Conservation (phyloP, 2,113 vertebrate genomes). For the Mormyrus lacerda region DNA sequence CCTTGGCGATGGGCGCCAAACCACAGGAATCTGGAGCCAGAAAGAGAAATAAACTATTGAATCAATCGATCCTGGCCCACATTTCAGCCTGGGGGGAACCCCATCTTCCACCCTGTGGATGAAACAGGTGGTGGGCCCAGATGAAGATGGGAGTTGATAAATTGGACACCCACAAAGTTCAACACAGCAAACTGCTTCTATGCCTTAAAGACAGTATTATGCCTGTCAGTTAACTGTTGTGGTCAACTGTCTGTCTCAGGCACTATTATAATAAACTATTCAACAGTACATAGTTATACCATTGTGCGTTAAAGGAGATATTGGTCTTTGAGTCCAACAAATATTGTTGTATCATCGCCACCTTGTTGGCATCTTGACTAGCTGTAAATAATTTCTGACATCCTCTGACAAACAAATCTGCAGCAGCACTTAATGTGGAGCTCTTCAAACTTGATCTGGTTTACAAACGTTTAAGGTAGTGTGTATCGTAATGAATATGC, state of each 20-base stretch:
- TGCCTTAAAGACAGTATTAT: not conserved
- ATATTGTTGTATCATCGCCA: not conserved
- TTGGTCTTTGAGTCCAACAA: not conserved
- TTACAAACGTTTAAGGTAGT: not conserved
- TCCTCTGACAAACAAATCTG: not conserved
- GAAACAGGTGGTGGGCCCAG: not conserved
- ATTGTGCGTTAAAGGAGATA: not conserved
- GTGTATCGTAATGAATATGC: not conserved
- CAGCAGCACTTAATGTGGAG: not conserved
- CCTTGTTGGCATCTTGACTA: not conserved
- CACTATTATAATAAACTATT: not conserved
- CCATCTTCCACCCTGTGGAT: not conserved
- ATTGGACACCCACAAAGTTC: not conserved
- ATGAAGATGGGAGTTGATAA: not conserved
- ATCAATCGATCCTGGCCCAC: not conserved
- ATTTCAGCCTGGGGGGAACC: not conserved
- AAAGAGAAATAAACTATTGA: not conserved
- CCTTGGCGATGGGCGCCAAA: not conserved
- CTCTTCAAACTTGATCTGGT: not conserved
- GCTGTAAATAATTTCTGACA: not conserved
- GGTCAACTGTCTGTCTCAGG: not conserved
- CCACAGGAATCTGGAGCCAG: not conserved
- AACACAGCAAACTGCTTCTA: not conserved
- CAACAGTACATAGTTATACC: not conserved
- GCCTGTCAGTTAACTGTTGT: not conserved